phyloP scores from a whole-genome alignment of 1,140 invertebrate genomes.

The Brachionus rotundiformis region DNA sequence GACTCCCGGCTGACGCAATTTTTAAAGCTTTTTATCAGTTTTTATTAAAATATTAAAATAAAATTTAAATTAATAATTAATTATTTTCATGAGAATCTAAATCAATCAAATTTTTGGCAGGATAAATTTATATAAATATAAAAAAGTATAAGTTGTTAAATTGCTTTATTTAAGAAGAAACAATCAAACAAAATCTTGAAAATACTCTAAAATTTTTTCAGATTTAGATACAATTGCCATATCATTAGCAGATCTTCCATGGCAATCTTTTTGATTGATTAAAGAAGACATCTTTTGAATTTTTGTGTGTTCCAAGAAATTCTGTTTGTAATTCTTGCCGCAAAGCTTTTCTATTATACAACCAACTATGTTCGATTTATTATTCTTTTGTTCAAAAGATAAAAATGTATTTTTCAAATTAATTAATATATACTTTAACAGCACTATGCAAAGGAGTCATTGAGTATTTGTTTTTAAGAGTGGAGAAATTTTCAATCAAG shows the following conservation, averaged over 20 bases:
- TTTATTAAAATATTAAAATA: no score
- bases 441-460: conserved; percentile 21
- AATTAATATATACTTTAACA: background rate
- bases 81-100: no score
- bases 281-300: background rate
- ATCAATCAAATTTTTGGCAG: no score
- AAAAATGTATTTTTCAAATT: background rate
- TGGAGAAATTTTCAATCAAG: background rate
- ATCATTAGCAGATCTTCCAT: background rate
- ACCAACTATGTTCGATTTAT: background rate
- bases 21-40: background rate
- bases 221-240: background rate
- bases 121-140: no score
- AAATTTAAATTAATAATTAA: no score
- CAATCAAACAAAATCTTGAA: background rate
- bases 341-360: background rate
- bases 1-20: conserved; percentile 70
- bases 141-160: no score
- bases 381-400: background rate
- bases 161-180: background rate
- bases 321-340: no score
- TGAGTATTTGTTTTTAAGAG: background rate
- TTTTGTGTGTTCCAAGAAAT: no score
- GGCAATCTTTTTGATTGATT: background rate
- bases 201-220: background rate